Evolutionary conservation across 1,140 invertebrate genomes (phyloP).

Genomic region (Hestina assimilis): DNA sequence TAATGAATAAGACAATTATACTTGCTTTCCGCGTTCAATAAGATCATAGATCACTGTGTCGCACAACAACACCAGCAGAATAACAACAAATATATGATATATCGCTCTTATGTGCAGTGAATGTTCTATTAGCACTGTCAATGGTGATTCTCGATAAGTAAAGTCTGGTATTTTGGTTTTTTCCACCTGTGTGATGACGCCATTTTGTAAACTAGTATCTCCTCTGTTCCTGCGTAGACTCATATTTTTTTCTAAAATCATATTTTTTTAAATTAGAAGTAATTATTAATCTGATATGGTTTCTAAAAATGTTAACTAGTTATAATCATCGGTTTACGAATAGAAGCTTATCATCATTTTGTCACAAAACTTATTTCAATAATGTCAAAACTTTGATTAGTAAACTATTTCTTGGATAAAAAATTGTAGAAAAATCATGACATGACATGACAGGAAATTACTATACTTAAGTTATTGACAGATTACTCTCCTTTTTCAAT

Average conservation of each 20-base stretch:
- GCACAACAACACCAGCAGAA: conserved; percentile 86
- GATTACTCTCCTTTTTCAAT: too few relatives aligned
- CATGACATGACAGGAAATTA: too few relatives aligned
- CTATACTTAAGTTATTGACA: too few relatives aligned
- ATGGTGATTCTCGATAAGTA: conserved; percentile 82
- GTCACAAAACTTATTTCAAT: too few relatives aligned
- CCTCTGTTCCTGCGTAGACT: conserved; percentile 17
- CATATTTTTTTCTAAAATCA: conserved; percentile 15
- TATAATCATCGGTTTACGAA: too few relatives aligned
- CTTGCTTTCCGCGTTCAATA: conserved; percentile 86
- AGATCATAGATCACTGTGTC: conserved; percentile 86
- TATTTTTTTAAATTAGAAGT: too few relatives aligned
- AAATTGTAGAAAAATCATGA: too few relatives aligned
- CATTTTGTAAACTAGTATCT: conserved; percentile 34
- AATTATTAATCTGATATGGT: too few relatives aligned
- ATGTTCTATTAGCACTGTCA: conserved; percentile 89
- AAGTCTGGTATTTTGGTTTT: conserved; percentile 81
- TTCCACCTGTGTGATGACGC: conserved; percentile 25
- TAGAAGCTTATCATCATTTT: too few relatives aligned
- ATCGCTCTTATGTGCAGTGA: conserved; percentile 88
- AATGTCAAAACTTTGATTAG: too few relatives aligned
- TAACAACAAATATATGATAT: conserved; percentile 91
- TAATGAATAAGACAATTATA: conserved; percentile 38
- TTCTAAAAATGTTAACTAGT: too few relatives aligned
- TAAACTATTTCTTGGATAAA: too few relatives aligned